Conservation (phyloP, 1,140 invertebrate genomes). For the Pseudomyrmex cubaensis region DNA sequence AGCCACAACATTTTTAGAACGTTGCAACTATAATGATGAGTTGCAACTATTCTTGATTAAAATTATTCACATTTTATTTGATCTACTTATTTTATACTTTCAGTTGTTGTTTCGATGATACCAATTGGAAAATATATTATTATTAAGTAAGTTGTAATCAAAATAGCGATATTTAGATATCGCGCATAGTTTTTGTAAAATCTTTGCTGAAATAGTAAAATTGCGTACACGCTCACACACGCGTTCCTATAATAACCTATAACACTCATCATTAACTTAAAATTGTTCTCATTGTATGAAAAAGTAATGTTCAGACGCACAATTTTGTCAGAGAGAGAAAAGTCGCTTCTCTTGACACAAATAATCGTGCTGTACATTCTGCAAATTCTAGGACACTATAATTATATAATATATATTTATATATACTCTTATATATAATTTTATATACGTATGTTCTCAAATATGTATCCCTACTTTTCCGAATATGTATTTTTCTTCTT, state of each 20-base stretch:
- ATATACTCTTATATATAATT: not conserved
- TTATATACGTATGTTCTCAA: not conserved
- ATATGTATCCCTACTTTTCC: constrained; percentile 6
- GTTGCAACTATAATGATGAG: too few species aligned
- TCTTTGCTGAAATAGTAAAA: constrained; percentile 6
- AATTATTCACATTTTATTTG: not conserved
- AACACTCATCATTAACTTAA: too few species aligned
- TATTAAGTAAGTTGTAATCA: constrained; percentile 4
- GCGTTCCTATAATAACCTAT: not conserved
- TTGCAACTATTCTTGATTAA: too few species aligned
- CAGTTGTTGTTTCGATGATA: not conserved
- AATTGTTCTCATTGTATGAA: too few species aligned
- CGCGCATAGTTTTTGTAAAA: not conserved
- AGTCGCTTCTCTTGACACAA: too few species aligned
- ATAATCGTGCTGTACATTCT: too few species aligned
- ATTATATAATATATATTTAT: too few species aligned
- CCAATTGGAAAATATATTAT: not conserved
- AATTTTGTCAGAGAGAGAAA: too few species aligned
- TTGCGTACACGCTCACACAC: not conserved
- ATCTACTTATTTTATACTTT: constrained; percentile 7
- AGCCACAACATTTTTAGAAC: too few species aligned
- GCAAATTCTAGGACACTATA: not conserved
- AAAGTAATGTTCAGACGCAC: too few species aligned
- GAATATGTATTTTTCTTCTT: constrained; percentile 19
- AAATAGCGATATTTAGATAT: not conserved